These are phyloP conservation scores for Fabriciana adippe DNA, from an alignment of 2,888 invertebrate genomes.

Conservation along the genomic window DNA sequence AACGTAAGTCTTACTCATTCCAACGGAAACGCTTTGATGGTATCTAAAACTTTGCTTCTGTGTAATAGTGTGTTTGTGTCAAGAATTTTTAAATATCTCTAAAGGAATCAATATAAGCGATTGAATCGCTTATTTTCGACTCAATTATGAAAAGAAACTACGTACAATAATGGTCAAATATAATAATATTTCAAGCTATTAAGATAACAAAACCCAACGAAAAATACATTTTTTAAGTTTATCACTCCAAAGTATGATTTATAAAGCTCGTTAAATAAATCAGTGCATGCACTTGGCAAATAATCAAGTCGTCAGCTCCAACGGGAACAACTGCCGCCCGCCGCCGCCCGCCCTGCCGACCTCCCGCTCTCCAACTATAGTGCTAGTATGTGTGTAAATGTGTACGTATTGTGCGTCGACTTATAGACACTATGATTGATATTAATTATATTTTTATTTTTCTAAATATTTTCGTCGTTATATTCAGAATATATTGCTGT, in stretches of 20 bases:
- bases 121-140: not conserved
- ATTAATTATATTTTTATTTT: too few species aligned
- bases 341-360: not conserved
- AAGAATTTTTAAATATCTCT: too few species aligned
- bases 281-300: constrained; percentile 32
- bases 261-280: constrained; percentile 31
- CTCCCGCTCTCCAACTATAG: too few species aligned
- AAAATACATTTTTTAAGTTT: constrained; percentile 29
- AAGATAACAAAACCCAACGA: constrained; percentile 20
- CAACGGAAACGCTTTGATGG: too few species aligned
- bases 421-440: too few species aligned
- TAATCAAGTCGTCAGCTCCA: constrained; percentile 28
- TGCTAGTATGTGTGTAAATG: too few species aligned
- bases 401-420: too few species aligned
- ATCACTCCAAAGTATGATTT: constrained; percentile 23
- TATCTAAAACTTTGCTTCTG: too few species aligned
- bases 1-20: too few species aligned
- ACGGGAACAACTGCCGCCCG: not conserved
- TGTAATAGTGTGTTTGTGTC: too few species aligned
- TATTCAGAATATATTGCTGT: too few species aligned
- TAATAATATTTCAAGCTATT: constrained; percentile 16
- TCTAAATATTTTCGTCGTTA: too few species aligned
- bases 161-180: constrained; percentile 6
- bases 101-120: not conserved
- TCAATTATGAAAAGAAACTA: not conserved